These are phyloP conservation scores for Sarcophaga caerulescens DNA, from an alignment of 2,888 invertebrate genomes.

Conservation along the genomic window DNA sequence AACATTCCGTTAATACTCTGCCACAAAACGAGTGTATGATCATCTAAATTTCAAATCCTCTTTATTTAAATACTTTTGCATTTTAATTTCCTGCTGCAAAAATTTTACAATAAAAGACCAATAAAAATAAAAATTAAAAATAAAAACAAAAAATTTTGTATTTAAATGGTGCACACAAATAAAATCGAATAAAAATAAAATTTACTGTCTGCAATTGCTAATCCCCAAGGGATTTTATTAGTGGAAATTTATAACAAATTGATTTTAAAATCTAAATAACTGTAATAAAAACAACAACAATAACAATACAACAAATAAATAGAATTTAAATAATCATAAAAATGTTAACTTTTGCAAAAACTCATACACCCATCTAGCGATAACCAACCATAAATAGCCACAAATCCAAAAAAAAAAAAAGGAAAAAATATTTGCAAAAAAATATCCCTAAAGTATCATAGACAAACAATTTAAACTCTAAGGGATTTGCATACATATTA, in stretches of 20 bases:
- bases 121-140: neutral
- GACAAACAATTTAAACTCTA: constrained; percentile 55
- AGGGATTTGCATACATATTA: constrained; percentile 66
- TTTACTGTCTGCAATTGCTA: constrained; percentile 48
- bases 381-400: constrained; percentile 24
- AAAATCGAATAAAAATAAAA: constrained; percentile 47
- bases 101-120: too few species aligned
- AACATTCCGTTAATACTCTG: neutral
- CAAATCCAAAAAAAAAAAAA: constrained; percentile 28
- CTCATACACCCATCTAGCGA: neutral
- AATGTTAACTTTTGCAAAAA: constrained; percentile 31
- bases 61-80: constrained; percentile 24
- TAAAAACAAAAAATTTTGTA: neutral
- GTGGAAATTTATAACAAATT: constrained; percentile 65
- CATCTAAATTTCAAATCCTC: constrained; percentile 22
- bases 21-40: neutral
- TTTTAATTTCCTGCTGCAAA: constrained; percentile 39
- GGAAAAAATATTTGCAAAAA: neutral
- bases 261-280: constrained; percentile 61
- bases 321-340: constrained; percentile 23
- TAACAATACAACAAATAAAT: constrained; percentile 26
- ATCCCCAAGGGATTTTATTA: constrained; percentile 60
- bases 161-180: constrained; percentile 20
- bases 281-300: too few species aligned
- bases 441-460: constrained; percentile 31